Evolutionary conservation across 2,888 invertebrate genomes (phyloP).

Genomic region (Scotopteryx bipunctaria): DNA sequence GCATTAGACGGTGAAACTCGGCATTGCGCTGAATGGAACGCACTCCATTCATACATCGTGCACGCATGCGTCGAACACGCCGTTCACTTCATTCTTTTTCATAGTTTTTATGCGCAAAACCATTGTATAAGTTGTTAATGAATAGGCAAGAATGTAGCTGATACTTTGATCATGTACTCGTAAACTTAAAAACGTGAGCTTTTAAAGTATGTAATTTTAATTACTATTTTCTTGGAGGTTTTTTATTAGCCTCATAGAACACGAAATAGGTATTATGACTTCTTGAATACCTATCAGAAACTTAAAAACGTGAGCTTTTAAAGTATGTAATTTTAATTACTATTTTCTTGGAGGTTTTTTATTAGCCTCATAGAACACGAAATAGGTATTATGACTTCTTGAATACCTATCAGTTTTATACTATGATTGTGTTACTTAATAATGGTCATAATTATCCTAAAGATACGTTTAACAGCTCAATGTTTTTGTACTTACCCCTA

Average conservation of each 20-base stretch:
- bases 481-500: no score
- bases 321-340: not conserved
- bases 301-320: constrained; percentile 4
- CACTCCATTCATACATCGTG: constrained; percentile 66
- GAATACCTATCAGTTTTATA: no score
- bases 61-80: constrained; percentile 54
- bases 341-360: not conserved
- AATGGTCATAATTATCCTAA: no score
- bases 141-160: constrained; percentile 35
- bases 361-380: not conserved
- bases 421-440: no score
- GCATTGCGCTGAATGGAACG: constrained; percentile 60
- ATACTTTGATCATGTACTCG: no score
- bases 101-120: constrained; percentile 51
- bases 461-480: no score
- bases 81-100: constrained; percentile 49
- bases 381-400: no score
- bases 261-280: no score
- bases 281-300: no score
- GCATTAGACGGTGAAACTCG: constrained; percentile 55
- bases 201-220: not conserved
- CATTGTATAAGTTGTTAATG: constrained; percentile 37
- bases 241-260: not conserved
- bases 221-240: not conserved
- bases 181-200: constrained; percentile 3